phyloP scores from a whole-genome alignment of 2,888 invertebrate genomes.

The Biston stratarius region DNA sequence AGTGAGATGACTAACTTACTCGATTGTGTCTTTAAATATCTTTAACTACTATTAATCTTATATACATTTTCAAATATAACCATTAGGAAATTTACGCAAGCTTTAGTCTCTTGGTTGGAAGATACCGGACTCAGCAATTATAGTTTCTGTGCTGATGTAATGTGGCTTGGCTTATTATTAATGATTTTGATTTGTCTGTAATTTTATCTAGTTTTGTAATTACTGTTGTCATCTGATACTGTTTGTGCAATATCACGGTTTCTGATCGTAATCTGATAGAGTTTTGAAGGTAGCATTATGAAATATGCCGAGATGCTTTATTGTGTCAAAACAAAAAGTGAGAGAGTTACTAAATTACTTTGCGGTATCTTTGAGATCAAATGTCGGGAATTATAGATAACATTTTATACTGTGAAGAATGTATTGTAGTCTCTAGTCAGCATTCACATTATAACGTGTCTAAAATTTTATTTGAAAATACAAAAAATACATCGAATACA shows the following conservation, averaged over 20 bases:
- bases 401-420: too few relatives aligned
- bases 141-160: conserved; percentile 40
- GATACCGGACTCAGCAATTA: conserved; percentile 39
- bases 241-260: conserved; percentile 29
- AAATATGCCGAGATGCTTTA: conserved; percentile 8
- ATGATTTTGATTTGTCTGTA: conserved; percentile 44
- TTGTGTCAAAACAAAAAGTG: conserved; percentile 6
- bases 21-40: background rate
- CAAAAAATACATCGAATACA: too few relatives aligned
- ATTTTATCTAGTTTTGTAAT: conserved; percentile 46
- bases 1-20: background rate
- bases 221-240: conserved; percentile 42
- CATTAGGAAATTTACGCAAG: conserved; percentile 39
- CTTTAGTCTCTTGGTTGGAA: conserved; percentile 19
- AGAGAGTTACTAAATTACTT: background rate
- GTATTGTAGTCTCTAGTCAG: too few relatives aligned
- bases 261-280: conserved; percentile 23
- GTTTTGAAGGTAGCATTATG: conserved; percentile 19
- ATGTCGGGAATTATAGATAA: background rate
- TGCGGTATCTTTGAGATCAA: background rate
- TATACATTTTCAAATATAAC: conserved; percentile 18
- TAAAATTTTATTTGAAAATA: too few relatives aligned
- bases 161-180: conserved; percentile 40
- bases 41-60: conserved; percentile 24
- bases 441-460: too few relatives aligned